Evolutionary conservation across 2,888 invertebrate genomes (phyloP), one percentile per base, ranked within the genome.

Genomic region (Lasioglossum calceatum): DNA sequence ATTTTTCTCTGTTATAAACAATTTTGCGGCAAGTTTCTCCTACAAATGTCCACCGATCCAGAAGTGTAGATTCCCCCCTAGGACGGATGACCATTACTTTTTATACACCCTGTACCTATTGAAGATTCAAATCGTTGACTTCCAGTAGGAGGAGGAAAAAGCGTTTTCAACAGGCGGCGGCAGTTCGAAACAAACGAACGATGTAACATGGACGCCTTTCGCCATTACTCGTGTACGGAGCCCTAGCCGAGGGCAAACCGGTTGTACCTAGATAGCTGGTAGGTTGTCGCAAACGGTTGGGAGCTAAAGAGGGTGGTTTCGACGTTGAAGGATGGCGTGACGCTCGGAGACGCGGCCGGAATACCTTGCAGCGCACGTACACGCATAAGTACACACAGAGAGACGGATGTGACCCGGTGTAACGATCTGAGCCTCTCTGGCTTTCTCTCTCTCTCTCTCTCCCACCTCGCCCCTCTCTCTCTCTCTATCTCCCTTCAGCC

Each of bases 301-400:
- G 74, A 88, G 84, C 78, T 82, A 78, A 87, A 86, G 86, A 88
- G 92, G 89, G 82, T 88, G 90, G 86, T 88, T 87, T 88, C 85
- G 88, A 92, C 92, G 84, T 91, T 91, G 91, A 92, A 86, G 89
- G 91, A 91, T 91, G 89, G 88, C 87, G 90, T 87, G 90, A 88
- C 88, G 89, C 84, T 87, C 81, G 81, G 88, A 90, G 89, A 90
- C 89, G 89, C 88, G 90, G 61, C 70, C 73, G 87, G 89, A 92
- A 91, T 92, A 88, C 82, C 86, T 82, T 42, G 36, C 77, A 75
- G 79, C 81, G 61, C 83, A 86, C 76, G 80, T 86, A 86, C 86
- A 81, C 75, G 72, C 71, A 50, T 82, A 78, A 85, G 81, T 84
- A 77, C 82, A 81, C 82, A 77, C 77, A 70, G 79, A 70, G 67